These are phyloP conservation scores for Ruditapes philippinarum DNA, from an alignment of 1,140 invertebrate genomes.

Conservation along the genomic window DNA sequence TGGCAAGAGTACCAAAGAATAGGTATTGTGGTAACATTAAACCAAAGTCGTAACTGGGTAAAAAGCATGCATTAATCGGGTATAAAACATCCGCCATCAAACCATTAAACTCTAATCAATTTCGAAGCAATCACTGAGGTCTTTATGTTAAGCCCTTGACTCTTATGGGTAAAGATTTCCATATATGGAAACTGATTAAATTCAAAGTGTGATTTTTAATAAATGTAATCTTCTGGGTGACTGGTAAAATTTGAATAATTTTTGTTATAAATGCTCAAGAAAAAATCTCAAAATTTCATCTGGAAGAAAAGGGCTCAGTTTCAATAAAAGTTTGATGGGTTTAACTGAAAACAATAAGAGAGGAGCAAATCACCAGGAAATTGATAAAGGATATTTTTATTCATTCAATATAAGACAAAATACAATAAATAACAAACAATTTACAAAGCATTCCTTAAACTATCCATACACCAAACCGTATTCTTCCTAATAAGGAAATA, in stretches of 20 bases:
- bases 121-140: neutral
- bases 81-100: conserved; percentile 54
- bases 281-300: neutral
- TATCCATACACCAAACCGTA: neutral
- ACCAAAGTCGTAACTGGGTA: conserved; percentile 55
- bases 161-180: conserved; percentile 35
- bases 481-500: neutral
- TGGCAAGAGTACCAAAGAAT: neutral
- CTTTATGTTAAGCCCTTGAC: conserved; percentile 28
- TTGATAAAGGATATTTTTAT: neutral
- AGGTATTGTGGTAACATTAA: conserved; percentile 39
- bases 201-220: conserved; percentile 23
- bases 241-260: neutral
- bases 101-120: conserved; percentile 59
- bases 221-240: conserved; percentile 41
- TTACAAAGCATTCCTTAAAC: neutral
- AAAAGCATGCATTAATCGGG: conserved; percentile 66
- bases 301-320: neutral
- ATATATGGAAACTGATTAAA: conserved; percentile 41
- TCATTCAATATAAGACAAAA: neutral
- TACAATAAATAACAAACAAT: neutral
- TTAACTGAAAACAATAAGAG: neutral
- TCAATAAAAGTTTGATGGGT: neutral
- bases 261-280: neutral
- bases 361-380: neutral